Evolutionary conservation across 92 coral and sea anemone genomes (phyloP).

Genomic region (Epizoanthus stellaris): DNA sequence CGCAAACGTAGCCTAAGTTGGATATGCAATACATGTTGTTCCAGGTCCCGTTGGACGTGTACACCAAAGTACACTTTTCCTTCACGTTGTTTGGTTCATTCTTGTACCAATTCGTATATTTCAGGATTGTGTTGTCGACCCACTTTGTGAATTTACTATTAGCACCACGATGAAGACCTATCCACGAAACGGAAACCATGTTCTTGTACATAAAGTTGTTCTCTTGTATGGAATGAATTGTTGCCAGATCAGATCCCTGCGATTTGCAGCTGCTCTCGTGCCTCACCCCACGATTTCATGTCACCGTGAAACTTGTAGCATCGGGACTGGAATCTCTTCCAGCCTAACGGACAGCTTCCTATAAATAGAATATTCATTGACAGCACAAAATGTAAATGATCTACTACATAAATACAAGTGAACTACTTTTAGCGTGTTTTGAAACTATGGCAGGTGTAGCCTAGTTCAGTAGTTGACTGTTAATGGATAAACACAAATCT

Average conservation of each 20-base stretch:
- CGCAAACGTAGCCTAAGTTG: too few relatives aligned
- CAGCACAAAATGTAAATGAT: constrained; percentile 5
- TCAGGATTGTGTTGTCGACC: neutral
- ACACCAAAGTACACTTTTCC: neutral
- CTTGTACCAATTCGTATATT: neutral
- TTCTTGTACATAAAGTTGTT: neutral
- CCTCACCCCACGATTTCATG: neutral
- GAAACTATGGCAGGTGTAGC: neutral
- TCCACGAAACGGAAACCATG: neutral
- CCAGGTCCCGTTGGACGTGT: neutral
- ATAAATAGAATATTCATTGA: neutral
- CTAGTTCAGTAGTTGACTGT: neutral
- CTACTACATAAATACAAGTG: neutral
- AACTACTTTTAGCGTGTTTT: neutral
- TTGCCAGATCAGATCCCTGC: neutral
- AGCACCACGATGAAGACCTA: neutral
- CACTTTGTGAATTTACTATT: neutral
- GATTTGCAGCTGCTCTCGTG: neutral
- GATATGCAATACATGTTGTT: neutral
- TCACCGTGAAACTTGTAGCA: neutral
- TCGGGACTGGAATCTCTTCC: neutral
- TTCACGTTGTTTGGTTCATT: neutral
- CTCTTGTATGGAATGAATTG: constrained; percentile 3
- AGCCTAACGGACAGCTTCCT: constrained; percentile 12
- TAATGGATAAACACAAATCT: neutral